Percentiles rank a stretch among this genome's conserved stretches.
These are phyloP conservation scores for Parnassius mnemosyne DNA, from an alignment of 2,888 invertebrate species.

Conservation along the genomic window DNA sequence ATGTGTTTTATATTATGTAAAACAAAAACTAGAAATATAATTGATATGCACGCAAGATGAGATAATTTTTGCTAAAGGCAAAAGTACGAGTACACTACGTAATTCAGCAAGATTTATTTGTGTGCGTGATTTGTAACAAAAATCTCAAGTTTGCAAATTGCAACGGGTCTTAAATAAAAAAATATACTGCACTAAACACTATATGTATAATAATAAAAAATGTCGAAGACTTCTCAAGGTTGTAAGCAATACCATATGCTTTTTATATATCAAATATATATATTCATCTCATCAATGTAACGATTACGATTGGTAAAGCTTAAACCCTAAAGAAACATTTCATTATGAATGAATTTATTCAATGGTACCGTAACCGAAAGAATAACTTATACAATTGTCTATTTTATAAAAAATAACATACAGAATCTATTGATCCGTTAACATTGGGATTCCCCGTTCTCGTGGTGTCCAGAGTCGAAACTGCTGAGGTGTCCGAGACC, in stretches of 20 bases:
- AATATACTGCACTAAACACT: not conserved
- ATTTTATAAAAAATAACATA: not conserved
- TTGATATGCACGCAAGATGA: slow-evolving; percentile 12
- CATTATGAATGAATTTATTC: not conserved
- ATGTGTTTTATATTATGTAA: not conserved
- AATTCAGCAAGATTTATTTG: not conserved
- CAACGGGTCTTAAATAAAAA: not conserved
- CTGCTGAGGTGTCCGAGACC: slow-evolving; percentile 71
- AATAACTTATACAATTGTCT: not conserved
- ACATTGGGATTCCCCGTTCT: slow-evolving; percentile 70
- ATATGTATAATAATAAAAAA: not conserved
- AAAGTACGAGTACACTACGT: not conserved
- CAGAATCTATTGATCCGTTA: slow-evolving; percentile 34
- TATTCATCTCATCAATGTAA: slow-evolving; percentile 3
- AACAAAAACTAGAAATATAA: not conserved
- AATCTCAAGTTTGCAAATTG: slow-evolving; percentile 1
- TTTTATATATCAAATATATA: slow-evolving; percentile 23
- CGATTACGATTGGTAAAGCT: not conserved
- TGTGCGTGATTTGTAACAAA: slow-evolving; percentile 10
- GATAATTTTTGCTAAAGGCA: not conserved
- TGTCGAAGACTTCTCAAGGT: not conserved
- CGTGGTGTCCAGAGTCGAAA: slow-evolving; percentile 72
- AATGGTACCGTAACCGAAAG: not conserved
- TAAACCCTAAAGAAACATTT: not conserved
- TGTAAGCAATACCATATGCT: slow-evolving; percentile 1